phyloP scores from a whole-genome alignment of 1,140 invertebrate genomes.

The Acromyrmex charruanus region DNA sequence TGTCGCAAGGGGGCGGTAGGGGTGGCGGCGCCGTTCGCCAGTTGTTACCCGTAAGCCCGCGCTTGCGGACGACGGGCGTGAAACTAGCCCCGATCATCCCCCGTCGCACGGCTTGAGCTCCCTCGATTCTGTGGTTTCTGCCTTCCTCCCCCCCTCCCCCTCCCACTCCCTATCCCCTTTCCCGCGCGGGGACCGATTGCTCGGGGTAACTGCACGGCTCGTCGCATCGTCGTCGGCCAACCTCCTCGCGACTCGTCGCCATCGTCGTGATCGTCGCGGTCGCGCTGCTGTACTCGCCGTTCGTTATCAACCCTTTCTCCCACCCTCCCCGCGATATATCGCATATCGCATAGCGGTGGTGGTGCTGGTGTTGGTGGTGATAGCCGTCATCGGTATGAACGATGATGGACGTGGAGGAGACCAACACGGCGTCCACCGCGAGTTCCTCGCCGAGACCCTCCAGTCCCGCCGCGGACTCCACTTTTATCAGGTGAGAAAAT shows the following conservation, averaged over 20 bases:
- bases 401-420: conserved; percentile 85
- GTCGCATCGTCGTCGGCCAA: conserved; percentile 2
- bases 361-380: conserved; percentile 34
- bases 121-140: conserved; percentile 67
- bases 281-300: conserved; percentile 32
- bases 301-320: conserved; percentile 45
- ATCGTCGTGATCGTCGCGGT: conserved; percentile 17
- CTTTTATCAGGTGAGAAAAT: conserved; percentile 83
- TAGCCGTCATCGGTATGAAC: conserved; percentile 80
- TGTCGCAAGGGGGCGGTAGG: conserved; percentile 73
- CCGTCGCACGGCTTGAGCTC: conserved; percentile 51
- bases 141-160: not conserved
- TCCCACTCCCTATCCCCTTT: not conserved
- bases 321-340: conserved; percentile 5
- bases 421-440: conserved; percentile 84
- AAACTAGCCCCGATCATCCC: conserved; percentile 75
- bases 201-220: conserved; percentile 39
- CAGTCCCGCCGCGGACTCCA: conserved; percentile 84
- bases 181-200: conserved; percentile 34
- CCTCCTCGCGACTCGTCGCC: conserved; percentile 32
- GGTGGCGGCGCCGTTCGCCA: conserved; percentile 79
- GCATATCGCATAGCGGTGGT: conserved; percentile 27
- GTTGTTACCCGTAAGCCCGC: conserved; percentile 85
- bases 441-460: conserved; percentile 85
- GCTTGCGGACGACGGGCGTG: conserved; percentile 84